phyloP scores from a whole-genome alignment of 2,888 invertebrate genomes.

The Orchestes rusci region DNA sequence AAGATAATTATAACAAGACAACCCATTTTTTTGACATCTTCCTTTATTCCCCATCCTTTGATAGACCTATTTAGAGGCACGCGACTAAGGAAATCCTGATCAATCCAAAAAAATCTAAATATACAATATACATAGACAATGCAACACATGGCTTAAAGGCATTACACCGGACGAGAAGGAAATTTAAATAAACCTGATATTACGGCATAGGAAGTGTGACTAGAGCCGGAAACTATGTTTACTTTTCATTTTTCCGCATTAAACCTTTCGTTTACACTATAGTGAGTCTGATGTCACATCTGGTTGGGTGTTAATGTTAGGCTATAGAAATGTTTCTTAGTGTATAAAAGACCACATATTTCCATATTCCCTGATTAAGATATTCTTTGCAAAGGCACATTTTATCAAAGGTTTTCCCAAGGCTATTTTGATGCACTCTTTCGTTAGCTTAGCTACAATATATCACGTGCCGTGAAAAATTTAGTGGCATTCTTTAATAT shows the following conservation, averaged over 20 bases:
- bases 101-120: conserved; percentile 19
- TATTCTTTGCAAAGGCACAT: no score
- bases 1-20: no score
- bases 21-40: no score
- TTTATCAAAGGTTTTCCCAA: no score
- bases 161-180: conserved; percentile 19
- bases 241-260: conserved; percentile 19
- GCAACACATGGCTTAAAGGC: conserved; percentile 17
- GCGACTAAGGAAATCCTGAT: conserved; percentile 8
- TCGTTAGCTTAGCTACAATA: no score
- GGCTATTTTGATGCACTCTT: no score
- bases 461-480: conserved; percentile 21
- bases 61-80: no score
- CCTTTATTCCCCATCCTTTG: no score
- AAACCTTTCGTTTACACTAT: conserved; percentile 9
- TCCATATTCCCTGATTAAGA: no score
- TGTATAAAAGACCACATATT: no score
- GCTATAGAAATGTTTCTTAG: no score
- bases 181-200: conserved; percentile 19
- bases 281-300: conserved; percentile 7
- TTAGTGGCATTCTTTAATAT: conserved; percentile 21
- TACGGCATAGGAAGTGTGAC: conserved; percentile 21
- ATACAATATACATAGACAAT: no score
- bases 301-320: conserved; percentile 4
- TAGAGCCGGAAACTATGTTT: conserved; percentile 21